These are phyloP conservation scores for Eumaeus atala DNA, from an alignment of 1,140 invertebrate species.

Conservation along the genomic window DNA sequence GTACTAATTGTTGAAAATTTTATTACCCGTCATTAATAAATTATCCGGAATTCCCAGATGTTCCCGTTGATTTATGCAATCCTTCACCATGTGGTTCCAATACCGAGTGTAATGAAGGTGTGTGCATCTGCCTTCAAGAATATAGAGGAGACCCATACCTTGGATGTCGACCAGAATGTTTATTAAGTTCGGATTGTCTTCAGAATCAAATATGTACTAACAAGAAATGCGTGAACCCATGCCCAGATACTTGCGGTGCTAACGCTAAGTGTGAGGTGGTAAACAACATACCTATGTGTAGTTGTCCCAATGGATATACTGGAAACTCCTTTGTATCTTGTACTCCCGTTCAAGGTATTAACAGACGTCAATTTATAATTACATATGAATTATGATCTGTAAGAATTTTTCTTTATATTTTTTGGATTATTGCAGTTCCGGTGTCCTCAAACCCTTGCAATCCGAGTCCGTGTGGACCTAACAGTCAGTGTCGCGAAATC, in stretches of 20 bases:
- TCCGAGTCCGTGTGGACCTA: slow-evolving; percentile 81
- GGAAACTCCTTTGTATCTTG: slow-evolving; percentile 80
- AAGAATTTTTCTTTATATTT: slow-evolving; percentile 9
- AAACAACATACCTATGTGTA: slow-evolving; percentile 86
- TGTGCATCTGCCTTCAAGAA: slow-evolving; percentile 80
- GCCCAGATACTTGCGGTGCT: slow-evolving; percentile 86
- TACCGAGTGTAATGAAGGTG: slow-evolving; percentile 72
- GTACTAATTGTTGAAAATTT: slow-evolving; percentile 2
- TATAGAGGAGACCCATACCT: slow-evolving; percentile 82
- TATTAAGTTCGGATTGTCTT: slow-evolving; percentile 86
- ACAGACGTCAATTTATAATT: neutral
- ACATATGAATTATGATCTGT: neutral
- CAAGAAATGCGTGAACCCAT: slow-evolving; percentile 89
- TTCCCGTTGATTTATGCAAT: slow-evolving; percentile 75
- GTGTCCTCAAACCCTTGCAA: slow-evolving; percentile 72
- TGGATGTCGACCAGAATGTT: slow-evolving; percentile 86
- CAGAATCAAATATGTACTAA: slow-evolving; percentile 85
- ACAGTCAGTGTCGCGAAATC: slow-evolving; percentile 77
- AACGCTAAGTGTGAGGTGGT: slow-evolving; percentile 88
- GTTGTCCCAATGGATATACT: slow-evolving; percentile 75
- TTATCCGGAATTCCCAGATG: slow-evolving; percentile 33
- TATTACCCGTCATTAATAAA: slow-evolving; percentile 5
- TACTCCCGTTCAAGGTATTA: slow-evolving; percentile 48
- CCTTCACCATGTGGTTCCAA: slow-evolving; percentile 83
- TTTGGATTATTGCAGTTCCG: slow-evolving; percentile 58